A percentile compares a stretch with the other conserved stretches of the same genome.
phyloP scores from a whole-genome alignment of 2,888 invertebrate genomes.

The Trachelus iudaicus region DNA sequence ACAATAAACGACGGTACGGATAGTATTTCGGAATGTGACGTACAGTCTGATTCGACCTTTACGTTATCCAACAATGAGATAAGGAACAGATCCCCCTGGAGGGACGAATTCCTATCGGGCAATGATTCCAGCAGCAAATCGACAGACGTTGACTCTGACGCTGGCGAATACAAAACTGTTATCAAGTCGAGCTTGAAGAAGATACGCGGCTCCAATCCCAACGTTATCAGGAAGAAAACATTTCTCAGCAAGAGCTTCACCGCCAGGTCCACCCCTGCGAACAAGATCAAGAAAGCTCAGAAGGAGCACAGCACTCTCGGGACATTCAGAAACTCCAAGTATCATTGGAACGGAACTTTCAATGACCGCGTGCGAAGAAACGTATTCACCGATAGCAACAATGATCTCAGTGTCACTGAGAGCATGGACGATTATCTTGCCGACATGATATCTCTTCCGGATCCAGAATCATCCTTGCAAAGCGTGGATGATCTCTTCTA shows the following conservation, averaged over 20 bases:
- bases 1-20: constrained; percentile 29
- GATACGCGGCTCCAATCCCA: background rate
- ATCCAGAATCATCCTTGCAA: background rate
- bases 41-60: constrained; percentile 19
- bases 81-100: constrained; percentile 40
- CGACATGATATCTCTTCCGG: background rate
- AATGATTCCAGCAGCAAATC: background rate
- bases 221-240: constrained; percentile 18
- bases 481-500: background rate
- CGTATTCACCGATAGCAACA: background rate
- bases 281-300: constrained; percentile 17
- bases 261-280: constrained; percentile 10
- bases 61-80: constrained; percentile 11
- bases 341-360: constrained; percentile 52
- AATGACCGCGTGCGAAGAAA: constrained; percentile 17
- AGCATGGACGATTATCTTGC: background rate
- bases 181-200: background rate
- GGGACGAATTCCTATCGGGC: constrained; percentile 20
- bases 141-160: constrained; percentile 5
- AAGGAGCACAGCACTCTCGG: constrained; percentile 19
- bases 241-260: constrained; percentile 22
- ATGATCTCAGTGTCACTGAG: background rate
- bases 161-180: background rate
- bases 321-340: constrained; percentile 40
- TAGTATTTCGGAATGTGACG: constrained; percentile 25